Conservation (phyloP, 2,113 vertebrate genomes). For the Cricetomys ansorgei region DNA sequence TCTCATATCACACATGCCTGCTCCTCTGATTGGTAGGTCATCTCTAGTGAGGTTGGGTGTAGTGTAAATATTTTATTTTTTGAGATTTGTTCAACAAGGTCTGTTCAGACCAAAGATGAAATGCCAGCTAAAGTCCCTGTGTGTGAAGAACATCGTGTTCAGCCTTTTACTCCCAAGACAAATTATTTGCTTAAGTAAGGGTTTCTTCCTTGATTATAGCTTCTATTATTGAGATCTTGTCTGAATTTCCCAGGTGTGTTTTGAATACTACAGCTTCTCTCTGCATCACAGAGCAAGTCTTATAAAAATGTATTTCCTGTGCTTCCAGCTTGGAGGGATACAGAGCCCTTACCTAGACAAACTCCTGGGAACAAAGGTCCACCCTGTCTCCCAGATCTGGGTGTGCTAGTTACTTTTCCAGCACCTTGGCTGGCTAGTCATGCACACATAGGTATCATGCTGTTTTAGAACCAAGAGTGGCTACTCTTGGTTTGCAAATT, state of each 20-base stretch:
- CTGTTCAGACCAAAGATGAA: conserved; percentile 39
- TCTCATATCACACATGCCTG: background rate
- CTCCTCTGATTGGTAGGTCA: conserved; percentile 47
- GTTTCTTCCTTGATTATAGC: conserved; percentile 79
- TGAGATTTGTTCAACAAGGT: conserved; percentile 14
- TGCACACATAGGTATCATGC: background rate
- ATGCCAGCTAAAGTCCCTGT: conserved; percentile 27
- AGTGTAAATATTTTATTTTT: conserved; percentile 67
- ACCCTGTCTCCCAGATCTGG: background rate
- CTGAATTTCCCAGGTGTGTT: conserved; percentile 79
- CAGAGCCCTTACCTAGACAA: conserved; percentile 34
- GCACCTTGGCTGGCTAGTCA: conserved; percentile 14
- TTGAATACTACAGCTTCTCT: conserved; percentile 62
- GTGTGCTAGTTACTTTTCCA: conserved; percentile 48
- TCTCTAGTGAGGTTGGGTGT: conserved; percentile 1
- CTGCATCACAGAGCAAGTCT: conserved; percentile 18
- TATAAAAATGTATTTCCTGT: conserved; percentile 56
- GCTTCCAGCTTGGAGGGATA: background rate
- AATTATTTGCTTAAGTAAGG: conserved; percentile 80
- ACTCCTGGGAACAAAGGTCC: conserved; percentile 34
- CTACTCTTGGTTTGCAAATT: conserved; percentile 44
- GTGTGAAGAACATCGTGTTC: conserved; percentile 55
- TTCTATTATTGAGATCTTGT: conserved; percentile 76
- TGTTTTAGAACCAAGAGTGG: conserved; percentile 29
- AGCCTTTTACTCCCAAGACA: conserved; percentile 72